These are phyloP conservation scores for Myanophis thanlyinensis DNA, from an alignment of 2,113 vertebrate species.

Conservation along the genomic window DNA sequence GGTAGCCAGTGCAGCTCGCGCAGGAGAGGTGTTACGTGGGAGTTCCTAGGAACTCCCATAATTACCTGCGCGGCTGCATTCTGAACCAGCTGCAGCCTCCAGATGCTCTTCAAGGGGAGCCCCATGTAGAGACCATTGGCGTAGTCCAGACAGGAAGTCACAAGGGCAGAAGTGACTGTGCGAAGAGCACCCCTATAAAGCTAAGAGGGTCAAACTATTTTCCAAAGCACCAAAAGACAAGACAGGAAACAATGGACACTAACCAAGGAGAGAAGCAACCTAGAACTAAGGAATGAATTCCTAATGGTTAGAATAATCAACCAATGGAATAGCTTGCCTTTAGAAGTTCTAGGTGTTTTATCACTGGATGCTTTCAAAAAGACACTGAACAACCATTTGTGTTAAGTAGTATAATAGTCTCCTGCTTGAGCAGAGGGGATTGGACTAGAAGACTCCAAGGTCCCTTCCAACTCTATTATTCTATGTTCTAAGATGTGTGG, in stretches of 20 bases:
- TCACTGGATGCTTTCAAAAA: background rate
- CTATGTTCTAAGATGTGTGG: background rate
- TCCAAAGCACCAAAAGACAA: background rate
- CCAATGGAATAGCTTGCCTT: background rate
- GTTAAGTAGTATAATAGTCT: background rate
- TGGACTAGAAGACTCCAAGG: background rate
- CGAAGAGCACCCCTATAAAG: too few relatives aligned
- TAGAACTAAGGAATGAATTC: background rate
- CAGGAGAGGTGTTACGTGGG: too few relatives aligned
- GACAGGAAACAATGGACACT: background rate
- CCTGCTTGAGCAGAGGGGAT: background rate
- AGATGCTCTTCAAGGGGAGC: too few relatives aligned
- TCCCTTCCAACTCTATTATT: background rate
- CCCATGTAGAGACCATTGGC: too few relatives aligned
- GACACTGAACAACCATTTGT: background rate
- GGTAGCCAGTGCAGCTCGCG: too few relatives aligned
- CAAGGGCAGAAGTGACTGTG: too few relatives aligned
- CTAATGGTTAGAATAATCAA: background rate
- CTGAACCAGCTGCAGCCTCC: too few relatives aligned
- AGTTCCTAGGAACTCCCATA: too few relatives aligned
- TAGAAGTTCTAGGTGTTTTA: background rate
- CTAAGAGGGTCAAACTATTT: background rate
- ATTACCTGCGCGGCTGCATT: too few relatives aligned
- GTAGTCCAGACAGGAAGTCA: too few relatives aligned
- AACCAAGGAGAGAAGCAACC: background rate